These are phyloP conservation scores for Diaphora mendica DNA, from an alignment of 2,888 invertebrate genomes.

Conservation along the genomic window DNA sequence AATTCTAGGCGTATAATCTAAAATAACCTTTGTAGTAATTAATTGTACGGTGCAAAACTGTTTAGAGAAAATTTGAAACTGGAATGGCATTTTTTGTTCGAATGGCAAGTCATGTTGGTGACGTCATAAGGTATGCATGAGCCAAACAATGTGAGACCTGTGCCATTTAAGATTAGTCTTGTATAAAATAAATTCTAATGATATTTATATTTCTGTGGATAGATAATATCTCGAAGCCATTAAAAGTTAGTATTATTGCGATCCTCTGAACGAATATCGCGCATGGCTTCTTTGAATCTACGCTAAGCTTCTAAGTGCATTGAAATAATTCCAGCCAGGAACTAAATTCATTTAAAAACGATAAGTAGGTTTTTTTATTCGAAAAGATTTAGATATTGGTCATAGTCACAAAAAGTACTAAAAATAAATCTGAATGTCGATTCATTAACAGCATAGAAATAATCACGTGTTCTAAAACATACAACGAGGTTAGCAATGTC, in stretches of 20 bases:
- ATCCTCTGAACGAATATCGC: neutral
- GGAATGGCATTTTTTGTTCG: constrained; percentile 41
- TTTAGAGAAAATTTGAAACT: constrained; percentile 43
- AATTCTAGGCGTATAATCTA: constrained; percentile 72
- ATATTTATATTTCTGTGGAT: constrained; percentile 23
- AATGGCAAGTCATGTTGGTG: constrained; percentile 39
- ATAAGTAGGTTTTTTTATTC: neutral
- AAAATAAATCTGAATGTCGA: neutral
- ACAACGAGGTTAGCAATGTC: too few species aligned
- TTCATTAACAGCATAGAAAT: neutral
- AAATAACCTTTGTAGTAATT: constrained; percentile 78
- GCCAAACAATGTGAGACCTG: constrained; percentile 40
- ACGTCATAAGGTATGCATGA: constrained; percentile 40
- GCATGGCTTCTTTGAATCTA: neutral
- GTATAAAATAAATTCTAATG: constrained; percentile 25
- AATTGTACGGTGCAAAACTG: constrained; percentile 64
- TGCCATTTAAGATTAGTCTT: constrained; percentile 27
- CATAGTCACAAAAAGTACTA: neutral
- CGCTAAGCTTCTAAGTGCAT: neutral
- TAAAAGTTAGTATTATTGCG: neutral
- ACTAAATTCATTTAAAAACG: neutral
- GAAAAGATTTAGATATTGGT: neutral
- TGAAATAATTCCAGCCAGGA: neutral
- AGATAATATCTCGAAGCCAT: constrained; percentile 7
- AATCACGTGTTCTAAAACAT: neutral